Base-by-base conservation (phyloP, 2,888 invertebrate genomes). In the Ormyrus labotus region DNA sequence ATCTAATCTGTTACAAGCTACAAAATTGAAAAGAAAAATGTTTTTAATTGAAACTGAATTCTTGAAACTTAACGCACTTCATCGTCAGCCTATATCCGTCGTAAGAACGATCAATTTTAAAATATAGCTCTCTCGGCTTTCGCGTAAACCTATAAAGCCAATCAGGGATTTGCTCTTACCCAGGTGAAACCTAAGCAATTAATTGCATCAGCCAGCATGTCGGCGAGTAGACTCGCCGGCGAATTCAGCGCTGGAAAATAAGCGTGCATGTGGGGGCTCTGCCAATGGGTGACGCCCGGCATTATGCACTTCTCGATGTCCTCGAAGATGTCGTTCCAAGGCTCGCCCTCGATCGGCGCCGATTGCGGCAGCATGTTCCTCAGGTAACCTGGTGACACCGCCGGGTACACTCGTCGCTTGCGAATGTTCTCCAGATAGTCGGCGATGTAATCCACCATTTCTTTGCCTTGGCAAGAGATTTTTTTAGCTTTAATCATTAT, bases 271-370 rank as follows among this genome's bases (percentile, higher is more conserved):
- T 98, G 96, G 0, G 99, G 99, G 89, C 97, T 97, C 91, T 99
- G 98, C 97, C 98, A 98, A 88, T 98, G 97, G 0, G 97, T 97
- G 84, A 99, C 96, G 85, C 99, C 99, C 0, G 99, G 99, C 97
- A 99, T 98, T 78, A 99, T 96, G 85, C 98, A 96, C 57, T 95
- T 93, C 86, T 99, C 98, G 0, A 99, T 95, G 89, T 99, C 99
- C 61, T 93, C 93, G 87, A 99, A 96, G 84, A 99, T 98, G 68
- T 94, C 93, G n/a, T 96, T 94, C 97, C 97, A 99, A 3, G 94
- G 91, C 91, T 99, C 99, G 0, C 97, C 96, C 13, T 95, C 93
- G 5, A 94, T 89, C 0, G 99, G 99, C 0, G 99, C 98, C 45
- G 95, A 94, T 47, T 94, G 94, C 0, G 99, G 99, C 76, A 99